Conservation (phyloP, 2,888 invertebrate species). For the Drosophila quinaria region DNA sequence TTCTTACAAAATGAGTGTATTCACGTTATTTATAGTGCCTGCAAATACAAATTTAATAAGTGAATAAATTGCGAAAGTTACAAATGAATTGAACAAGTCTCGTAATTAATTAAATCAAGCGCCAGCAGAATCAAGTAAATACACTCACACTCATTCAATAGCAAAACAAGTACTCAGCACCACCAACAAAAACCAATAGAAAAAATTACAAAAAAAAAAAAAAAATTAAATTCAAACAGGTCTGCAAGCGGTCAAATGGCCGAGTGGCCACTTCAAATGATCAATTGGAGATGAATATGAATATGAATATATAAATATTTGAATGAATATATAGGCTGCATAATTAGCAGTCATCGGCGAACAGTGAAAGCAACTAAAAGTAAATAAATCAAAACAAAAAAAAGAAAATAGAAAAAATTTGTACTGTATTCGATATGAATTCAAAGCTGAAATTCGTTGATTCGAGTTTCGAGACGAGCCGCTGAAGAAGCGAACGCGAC, state of each 20-base stretch:
- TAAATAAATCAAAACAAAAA: conserved; percentile 45
- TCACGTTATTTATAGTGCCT: not conserved
- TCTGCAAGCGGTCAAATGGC: conserved; percentile 34
- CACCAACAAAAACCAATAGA: not conserved
- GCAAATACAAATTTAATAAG: not conserved
- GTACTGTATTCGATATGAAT: conserved; percentile 2
- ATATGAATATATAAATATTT: conserved; percentile 36
- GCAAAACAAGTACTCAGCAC: not conserved
- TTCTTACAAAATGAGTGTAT: not conserved
- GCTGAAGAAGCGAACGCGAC: conserved; percentile 25
- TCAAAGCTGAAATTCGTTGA: conserved; percentile 19
- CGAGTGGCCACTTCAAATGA: conserved; percentile 54
- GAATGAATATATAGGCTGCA: conserved; percentile 54
- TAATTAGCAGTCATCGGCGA: conserved; percentile 69
- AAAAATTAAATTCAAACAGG: conserved; percentile 15
- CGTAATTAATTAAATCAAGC: conserved; percentile 6
- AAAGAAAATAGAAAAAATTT: not conserved
- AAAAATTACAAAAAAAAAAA: not conserved
- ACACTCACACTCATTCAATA: conserved; percentile 30
- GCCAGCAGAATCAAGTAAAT: conserved; percentile 20
- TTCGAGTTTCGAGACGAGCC: conserved; percentile 15
- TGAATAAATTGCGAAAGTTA: not conserved
- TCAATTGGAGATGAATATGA: conserved; percentile 59
- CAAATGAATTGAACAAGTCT: not conserved
- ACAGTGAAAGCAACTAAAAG: conserved; percentile 70